phyloP scores from a whole-genome alignment of 2,888 invertebrate species.

The Gari tellinella region DNA sequence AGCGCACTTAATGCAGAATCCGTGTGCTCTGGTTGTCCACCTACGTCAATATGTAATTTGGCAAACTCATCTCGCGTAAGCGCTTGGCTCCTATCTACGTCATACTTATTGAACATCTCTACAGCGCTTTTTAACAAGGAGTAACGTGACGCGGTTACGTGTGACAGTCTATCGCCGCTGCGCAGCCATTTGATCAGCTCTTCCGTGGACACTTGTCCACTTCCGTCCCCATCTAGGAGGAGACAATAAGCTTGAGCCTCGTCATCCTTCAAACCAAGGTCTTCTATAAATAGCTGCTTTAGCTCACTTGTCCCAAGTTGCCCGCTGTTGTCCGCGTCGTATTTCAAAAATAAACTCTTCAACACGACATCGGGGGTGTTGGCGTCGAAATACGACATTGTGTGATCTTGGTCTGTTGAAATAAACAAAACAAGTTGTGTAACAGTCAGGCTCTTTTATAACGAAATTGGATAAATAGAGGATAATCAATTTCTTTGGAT shows the following conservation, averaged over 20 bases:
- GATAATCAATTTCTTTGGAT: too few relatives aligned
- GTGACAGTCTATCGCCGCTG: constrained; percentile 18
- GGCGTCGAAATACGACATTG: constrained; percentile 12
- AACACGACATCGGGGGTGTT: constrained; percentile 22
- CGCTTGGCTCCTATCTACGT: constrained; percentile 16
- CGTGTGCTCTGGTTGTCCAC: constrained; percentile 1
- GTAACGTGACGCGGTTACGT: constrained; percentile 15
- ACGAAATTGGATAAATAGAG: too few relatives aligned
- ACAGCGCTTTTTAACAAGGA: constrained; percentile 10
- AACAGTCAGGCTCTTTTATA: too few relatives aligned
- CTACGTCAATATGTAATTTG: constrained; percentile 18
- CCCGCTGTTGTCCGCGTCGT: constrained; percentile 26
- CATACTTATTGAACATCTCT: constrained; percentile 35
- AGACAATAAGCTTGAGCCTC: constrained; percentile 18
- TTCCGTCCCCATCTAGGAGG: constrained; percentile 25
- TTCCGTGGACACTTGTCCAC: constrained; percentile 6
- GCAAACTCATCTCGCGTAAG: constrained; percentile 22
- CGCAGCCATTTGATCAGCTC: constrained; percentile 23
- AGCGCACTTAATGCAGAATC: constrained; percentile 10
- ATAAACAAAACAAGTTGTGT: too few relatives aligned
- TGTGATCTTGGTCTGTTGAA: too few relatives aligned
- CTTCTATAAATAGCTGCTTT: constrained; percentile 9
- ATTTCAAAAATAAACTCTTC: constrained; percentile 27
- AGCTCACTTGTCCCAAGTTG: constrained; percentile 14
- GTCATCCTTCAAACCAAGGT: constrained; percentile 16